These are phyloP conservation scores for Marmota monax DNA, from an alignment of 2,113 vertebrate genomes.

Conservation along the genomic window DNA sequence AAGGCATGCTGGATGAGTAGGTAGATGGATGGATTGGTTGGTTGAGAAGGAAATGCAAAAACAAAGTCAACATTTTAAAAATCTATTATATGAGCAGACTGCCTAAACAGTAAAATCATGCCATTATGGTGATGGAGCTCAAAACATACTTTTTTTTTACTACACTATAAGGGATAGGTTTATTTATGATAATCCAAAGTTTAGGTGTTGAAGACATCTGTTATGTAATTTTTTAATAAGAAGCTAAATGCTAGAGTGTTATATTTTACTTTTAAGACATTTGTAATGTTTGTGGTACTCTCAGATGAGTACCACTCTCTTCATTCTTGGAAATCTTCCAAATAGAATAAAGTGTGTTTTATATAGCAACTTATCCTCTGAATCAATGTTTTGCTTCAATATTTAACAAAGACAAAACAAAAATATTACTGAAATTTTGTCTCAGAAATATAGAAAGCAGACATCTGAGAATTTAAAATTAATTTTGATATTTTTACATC, in stretches of 20 bases:
- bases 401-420: neutral
- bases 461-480: constrained; percentile 23
- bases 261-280: constrained; percentile 14
- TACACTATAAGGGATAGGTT: neutral
- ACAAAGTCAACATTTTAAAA: neutral
- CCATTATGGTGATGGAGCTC: neutral
- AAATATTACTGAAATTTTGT: neutral
- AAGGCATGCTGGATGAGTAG: too few species aligned
- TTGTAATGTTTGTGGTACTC: neutral
- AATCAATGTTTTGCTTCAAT: constrained; percentile 35
- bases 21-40: neutral
- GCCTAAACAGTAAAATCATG: neutral
- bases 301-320: neutral
- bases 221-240: constrained; percentile 7
- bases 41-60: neutral
- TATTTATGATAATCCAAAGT: constrained; percentile 36
- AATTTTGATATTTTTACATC: neutral
- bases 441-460: neutral
- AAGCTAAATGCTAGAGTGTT: neutral
- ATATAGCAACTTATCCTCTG: constrained; percentile 4
- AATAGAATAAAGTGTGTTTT: constrained; percentile 23
- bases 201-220: neutral
- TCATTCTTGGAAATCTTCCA: constrained; percentile 43
- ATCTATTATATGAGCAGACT: neutral
- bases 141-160: neutral